These are phyloP conservation scores for Gryon sp. DNA, from an alignment of 1,140 invertebrate genomes.

Conservation along the genomic window DNA sequence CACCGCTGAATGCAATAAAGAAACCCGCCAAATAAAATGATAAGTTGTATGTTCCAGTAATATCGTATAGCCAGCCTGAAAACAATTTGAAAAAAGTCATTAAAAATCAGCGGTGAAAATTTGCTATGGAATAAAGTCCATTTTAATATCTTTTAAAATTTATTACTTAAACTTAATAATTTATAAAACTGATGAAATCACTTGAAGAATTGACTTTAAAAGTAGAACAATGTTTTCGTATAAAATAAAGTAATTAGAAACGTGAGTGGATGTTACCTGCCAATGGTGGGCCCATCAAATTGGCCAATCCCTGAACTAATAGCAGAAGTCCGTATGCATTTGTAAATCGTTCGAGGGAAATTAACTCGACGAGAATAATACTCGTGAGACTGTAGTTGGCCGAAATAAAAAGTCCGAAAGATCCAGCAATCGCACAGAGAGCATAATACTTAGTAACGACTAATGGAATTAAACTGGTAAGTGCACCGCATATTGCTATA, in stretches of 20 bases:
- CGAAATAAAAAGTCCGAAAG: constrained; percentile 91
- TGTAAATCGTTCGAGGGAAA: constrained; percentile 91
- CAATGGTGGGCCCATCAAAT: constrained; percentile 91
- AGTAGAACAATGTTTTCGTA: no score
- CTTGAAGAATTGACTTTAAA: no score
- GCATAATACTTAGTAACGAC: constrained; percentile 80
- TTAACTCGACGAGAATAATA: constrained; percentile 91
- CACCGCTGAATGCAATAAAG: constrained; percentile 91
- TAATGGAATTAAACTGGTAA: constrained; percentile 86
- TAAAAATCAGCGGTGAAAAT: no score
- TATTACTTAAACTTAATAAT: no score
- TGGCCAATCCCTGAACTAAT: constrained; percentile 92
- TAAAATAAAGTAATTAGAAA: no score
- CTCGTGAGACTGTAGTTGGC: constrained; percentile 93
- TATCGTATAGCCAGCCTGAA: constrained; percentile 89
- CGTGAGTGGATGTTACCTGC: constrained; percentile 82
- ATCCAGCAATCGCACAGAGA: constrained; percentile 83
- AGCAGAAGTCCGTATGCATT: constrained; percentile 93
- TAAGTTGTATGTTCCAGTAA: constrained; percentile 88
- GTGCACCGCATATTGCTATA: constrained; percentile 87
- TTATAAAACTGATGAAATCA: no score
- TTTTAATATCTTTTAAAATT: no score
- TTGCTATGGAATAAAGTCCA: no score
- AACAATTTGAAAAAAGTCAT: constrained; percentile 65
- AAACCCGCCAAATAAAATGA: constrained; percentile 93